phyloP scores from a whole-genome alignment of 2,113 vertebrate species.

The Rhagologus leucostigma region DNA sequence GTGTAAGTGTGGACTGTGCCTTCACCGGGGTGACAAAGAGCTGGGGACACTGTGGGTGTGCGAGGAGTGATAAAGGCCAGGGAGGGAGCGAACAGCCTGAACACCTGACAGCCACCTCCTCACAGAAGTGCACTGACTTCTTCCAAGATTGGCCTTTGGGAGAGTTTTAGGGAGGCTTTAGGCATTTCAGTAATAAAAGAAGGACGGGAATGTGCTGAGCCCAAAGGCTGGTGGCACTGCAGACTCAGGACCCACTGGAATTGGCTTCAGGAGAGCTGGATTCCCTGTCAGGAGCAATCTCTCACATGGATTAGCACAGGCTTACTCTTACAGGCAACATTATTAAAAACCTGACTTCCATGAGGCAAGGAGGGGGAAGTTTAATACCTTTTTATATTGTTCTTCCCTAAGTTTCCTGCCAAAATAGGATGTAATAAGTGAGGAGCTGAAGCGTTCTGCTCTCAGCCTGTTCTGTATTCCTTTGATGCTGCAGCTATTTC shows the following conservation, averaged over 20 bases:
- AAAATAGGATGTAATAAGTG: background rate
- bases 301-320: background rate
- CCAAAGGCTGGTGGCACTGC: background rate
- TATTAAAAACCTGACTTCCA: background rate
- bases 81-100: background rate
- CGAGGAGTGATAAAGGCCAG: no score
- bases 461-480: background rate
- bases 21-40: background rate
- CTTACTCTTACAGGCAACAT: background rate
- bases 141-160: background rate
- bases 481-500: background rate
- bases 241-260: background rate
- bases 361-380: background rate
- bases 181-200: background rate
- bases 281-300: background rate
- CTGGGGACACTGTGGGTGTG: background rate
- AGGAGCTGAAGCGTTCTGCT: background rate
- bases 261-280: background rate
- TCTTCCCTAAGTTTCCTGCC: background rate
- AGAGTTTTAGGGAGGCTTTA: background rate
- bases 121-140: background rate
- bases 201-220: background rate
- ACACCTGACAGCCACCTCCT: background rate
- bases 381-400: background rate
- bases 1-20: constrained; percentile 65